Percentiles rank a stretch among this genome's conserved stretches.
phyloP scores from a whole-genome alignment of 2,888 invertebrate species.

The Beris morrisii region DNA sequence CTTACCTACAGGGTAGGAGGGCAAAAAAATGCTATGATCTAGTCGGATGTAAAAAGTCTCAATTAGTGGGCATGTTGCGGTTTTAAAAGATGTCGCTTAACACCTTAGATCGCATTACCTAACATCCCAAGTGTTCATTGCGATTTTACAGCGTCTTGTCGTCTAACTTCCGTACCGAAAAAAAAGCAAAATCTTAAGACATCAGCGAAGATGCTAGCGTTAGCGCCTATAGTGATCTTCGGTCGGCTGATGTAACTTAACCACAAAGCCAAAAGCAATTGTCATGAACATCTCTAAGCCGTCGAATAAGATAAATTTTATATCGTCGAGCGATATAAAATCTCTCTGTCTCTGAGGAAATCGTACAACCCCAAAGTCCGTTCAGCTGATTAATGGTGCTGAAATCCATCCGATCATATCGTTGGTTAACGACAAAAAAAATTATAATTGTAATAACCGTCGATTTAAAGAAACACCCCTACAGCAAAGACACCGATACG shows the following conservation, averaged over 20 bases:
- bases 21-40: too few relatives aligned
- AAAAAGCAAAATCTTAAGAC: not conserved
- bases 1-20: too few relatives aligned
- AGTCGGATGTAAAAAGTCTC: too few relatives aligned
- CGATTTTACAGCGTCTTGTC: not conserved
- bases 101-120: not conserved
- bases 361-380: constrained; percentile 7
- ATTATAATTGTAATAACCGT: not conserved
- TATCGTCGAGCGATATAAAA: too few relatives aligned
- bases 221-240: constrained; percentile 7
- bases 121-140: constrained; percentile 7
- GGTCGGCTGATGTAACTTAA: constrained; percentile 23
- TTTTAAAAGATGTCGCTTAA: not conserved
- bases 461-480: not conserved
- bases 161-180: constrained; percentile 24
- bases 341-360: constrained; percentile 2
- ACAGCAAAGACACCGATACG: not conserved
- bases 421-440: not conserved
- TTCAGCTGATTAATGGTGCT: constrained; percentile 15
- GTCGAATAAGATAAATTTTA: not conserved
- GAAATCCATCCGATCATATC: not conserved
- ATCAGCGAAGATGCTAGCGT: too few relatives aligned
- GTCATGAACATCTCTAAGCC: constrained; percentile 1
- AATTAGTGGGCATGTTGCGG: too few relatives aligned
- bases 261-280: constrained; percentile 22